Evolutionary conservation across 2,888 invertebrate genomes (phyloP), one percentile per base, ranked within the genome.

Genomic region (Hypena proboscidalis): DNA sequence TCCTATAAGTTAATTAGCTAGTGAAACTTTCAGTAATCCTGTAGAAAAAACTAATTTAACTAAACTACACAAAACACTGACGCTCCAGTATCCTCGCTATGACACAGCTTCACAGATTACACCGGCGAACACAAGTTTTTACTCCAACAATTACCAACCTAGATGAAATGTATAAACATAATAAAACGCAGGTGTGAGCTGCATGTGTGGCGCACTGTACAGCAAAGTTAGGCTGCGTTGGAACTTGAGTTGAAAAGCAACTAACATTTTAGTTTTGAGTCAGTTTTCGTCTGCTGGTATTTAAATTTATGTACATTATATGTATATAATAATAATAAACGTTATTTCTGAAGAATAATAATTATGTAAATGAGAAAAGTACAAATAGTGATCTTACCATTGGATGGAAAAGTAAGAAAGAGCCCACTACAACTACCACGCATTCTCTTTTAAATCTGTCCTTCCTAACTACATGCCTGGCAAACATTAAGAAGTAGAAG

Each of bases 401-500:
- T n/a, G n/a, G n/a, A n/a, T n/a, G n/a, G n/a, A n/a, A n/a, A n/a
- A n/a, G n/a, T n/a, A n/a, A n/a, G n/a, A n/a, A n/a, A n/a, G n/a
- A n/a, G n/a, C n/a, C n/a, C n/a, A n/a, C n/a, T n/a, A n/a, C n/a
- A n/a, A n/a, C n/a, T n/a, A n/a, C n/a, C n/a, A n/a, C n/a, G n/a
- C n/a, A n/a, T n/a, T n/a, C n/a, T n/a, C n/a, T n/a, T n/a, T n/a
- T n/a, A n/a, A n/a, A n/a, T n/a, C n/a, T n/a, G n/a, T n/a, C n/a
- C n/a, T n/a, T n/a, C n/a, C n/a, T n/a, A n/a, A n/a, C n/a, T n/a
- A n/a, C n/a, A n/a, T n/a, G n/a, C n/a, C n/a, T n/a, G n/a, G n/a
- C n/a, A 68, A 65, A 74, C 65, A 65, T 65, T 53, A 45, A 36
- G 47, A 56, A 54, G 52, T 51, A 48, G 60, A 77, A 76, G 74